Evolutionary conservation across 2,113 vertebrate genomes (phyloP).

Genomic region (Oceanites oceanicus): DNA sequence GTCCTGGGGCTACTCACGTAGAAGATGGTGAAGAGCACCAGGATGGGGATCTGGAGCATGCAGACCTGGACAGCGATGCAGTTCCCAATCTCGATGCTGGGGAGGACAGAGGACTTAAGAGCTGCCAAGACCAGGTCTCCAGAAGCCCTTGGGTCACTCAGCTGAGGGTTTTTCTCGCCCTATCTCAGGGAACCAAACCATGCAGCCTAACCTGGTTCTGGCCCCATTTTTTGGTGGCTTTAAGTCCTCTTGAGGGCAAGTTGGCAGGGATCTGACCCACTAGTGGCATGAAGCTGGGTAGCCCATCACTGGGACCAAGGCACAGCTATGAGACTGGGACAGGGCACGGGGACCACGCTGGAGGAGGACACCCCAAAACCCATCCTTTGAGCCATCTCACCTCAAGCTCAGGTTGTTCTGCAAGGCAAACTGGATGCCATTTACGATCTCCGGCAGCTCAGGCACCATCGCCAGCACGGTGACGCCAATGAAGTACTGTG

Average conservation of each 20-base stretch:
- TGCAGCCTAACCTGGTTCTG: background rate
- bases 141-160: background rate
- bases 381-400: constrained; percentile 26
- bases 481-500: constrained; percentile 87
- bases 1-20: constrained; percentile 76
- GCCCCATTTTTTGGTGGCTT: background rate
- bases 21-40: constrained; percentile 88
- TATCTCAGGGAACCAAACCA: fast-evolving
- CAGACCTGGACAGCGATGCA: constrained; percentile 90
- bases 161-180: no score
- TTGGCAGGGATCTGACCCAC: background rate
- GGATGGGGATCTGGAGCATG: constrained; percentile 90
- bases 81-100: constrained; percentile 88
- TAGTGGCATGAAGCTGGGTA: background rate
- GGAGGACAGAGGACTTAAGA: background rate
- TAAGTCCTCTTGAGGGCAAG: background rate
- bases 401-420: constrained; percentile 91
- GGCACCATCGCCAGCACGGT: constrained; percentile 88
- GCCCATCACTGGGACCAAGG: background rate
- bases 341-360: fast-evolving
- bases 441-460: constrained; percentile 87
- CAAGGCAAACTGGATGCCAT: constrained; percentile 89
- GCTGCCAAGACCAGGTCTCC: background rate
- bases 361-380: background rate
- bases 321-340: background rate